Conservation (phyloP, 2,888 invertebrate species). For the Cantharis flavilabris region DNA sequence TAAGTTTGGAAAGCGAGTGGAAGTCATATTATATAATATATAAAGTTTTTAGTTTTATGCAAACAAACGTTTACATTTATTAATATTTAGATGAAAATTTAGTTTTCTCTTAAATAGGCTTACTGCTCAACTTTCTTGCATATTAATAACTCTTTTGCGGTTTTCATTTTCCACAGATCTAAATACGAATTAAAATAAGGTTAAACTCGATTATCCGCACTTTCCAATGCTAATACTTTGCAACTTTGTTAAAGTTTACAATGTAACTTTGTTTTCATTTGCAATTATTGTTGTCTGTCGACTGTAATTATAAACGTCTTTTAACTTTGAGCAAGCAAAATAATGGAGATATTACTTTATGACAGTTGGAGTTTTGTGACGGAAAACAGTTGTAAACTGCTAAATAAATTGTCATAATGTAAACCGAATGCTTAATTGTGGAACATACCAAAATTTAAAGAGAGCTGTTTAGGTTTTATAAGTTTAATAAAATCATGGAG, state of each 20-base stretch:
- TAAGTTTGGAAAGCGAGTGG: neutral
- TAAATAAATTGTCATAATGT: slow-evolving; percentile 9
- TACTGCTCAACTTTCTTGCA: slow-evolving; percentile 20
- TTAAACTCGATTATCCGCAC: slow-evolving; percentile 28
- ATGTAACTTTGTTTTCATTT: slow-evolving; percentile 24
- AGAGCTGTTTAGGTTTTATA: slow-evolving; percentile 40
- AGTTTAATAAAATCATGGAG: slow-evolving; percentile 30
- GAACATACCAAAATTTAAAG: slow-evolving; percentile 26
- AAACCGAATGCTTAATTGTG: slow-evolving; percentile 12
- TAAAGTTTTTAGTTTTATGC: neutral
- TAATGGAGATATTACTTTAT: slow-evolving; percentile 8
- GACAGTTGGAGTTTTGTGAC: slow-evolving; percentile 5
- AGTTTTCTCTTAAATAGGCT: slow-evolving; percentile 22
- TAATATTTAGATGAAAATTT: slow-evolving; percentile 2
- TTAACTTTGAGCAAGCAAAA: slow-evolving; percentile 5
- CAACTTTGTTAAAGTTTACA: slow-evolving; percentile 19
- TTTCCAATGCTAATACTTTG: slow-evolving; percentile 27
- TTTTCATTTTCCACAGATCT: slow-evolving; percentile 25
- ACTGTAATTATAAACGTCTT: slow-evolving; percentile 17
- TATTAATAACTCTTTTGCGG: slow-evolving; percentile 24
- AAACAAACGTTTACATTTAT: neutral
- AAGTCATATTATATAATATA: neutral
- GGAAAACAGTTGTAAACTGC: slow-evolving; percentile 1
- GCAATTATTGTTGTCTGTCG: slow-evolving; percentile 22
- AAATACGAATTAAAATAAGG: slow-evolving; percentile 25